Conservation (phyloP, 2,113 vertebrate genomes). For the Sakesphorus luctuosus region DNA sequence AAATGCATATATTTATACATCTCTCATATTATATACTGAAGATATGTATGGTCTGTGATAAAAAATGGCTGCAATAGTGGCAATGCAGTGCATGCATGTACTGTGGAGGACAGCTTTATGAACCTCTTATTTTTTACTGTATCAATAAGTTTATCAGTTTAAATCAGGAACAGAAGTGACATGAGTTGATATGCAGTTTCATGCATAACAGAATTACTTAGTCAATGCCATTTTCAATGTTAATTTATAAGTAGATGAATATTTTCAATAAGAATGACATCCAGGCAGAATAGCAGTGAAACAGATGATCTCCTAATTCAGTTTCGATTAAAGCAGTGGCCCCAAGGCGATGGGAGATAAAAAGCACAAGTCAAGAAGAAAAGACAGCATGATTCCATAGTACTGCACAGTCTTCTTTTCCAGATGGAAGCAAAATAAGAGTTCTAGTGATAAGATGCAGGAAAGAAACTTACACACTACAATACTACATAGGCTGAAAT, state of each 20-base stretch:
- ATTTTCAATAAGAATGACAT: not conserved
- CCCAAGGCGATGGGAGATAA: not conserved
- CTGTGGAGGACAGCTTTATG: not conserved
- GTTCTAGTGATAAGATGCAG: not conserved
- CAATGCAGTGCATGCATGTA: not conserved
- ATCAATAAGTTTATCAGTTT: not conserved
- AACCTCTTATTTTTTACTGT: not conserved
- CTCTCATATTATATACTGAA: not conserved
- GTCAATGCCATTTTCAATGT: not conserved
- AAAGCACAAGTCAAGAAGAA: not conserved
- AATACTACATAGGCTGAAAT: not conserved
- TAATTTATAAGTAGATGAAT: not conserved
- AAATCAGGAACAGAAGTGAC: not conserved
- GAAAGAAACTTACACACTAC: not conserved
- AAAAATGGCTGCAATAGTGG: not conserved
- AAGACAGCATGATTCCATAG: not conserved
- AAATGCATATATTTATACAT: not conserved
- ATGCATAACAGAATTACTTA: not conserved
- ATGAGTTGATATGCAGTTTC: not conserved
- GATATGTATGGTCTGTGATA: not conserved
- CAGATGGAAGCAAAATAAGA: not conserved
- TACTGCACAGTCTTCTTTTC: not conserved
- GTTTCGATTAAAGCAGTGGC: not conserved
- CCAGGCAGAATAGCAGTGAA: not conserved
- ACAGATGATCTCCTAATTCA: not conserved